These are phyloP conservation scores for Pelochelys cantorii DNA, from an alignment of 2,797 vertebrate genomes.

Conservation along the genomic window DNA sequence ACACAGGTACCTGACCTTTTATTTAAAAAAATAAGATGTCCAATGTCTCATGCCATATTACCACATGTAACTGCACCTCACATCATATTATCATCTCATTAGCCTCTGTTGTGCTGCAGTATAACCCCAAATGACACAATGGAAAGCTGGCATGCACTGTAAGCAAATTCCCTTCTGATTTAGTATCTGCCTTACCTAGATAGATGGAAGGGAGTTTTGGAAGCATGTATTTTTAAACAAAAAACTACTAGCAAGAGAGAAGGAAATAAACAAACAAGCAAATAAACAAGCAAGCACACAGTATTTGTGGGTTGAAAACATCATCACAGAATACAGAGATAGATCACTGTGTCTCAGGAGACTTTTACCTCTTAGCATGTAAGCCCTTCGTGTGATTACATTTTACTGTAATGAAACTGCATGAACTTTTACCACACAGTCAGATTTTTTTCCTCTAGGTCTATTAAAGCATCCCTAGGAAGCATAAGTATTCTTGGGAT, in stretches of 20 bases:
- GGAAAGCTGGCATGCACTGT: not conserved
- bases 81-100: not conserved
- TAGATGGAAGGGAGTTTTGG: not conserved
- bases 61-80: not conserved
- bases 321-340: not conserved
- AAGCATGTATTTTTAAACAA: not conserved
- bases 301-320: not conserved
- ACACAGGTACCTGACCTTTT: not conserved
- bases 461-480: not conserved
- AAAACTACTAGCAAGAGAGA: not conserved
- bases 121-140: rapidly evolving
- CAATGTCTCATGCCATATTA: not conserved
- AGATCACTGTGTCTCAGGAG: not conserved
- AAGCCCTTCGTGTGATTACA: not conserved
- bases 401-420: not conserved
- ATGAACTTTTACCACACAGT: not conserved
- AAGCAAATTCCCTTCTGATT: constrained; percentile 4
- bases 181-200: not conserved
- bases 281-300: not conserved
- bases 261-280: not conserved
- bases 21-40: not conserved
- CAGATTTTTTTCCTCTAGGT: not conserved
- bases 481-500: not conserved
- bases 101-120: not conserved
- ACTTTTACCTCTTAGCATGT: not conserved